Evolutionary conservation across 2,888 invertebrate genomes (phyloP), one percentile per base, ranked within the genome.

Genomic region (Entomobrya proxima): DNA sequence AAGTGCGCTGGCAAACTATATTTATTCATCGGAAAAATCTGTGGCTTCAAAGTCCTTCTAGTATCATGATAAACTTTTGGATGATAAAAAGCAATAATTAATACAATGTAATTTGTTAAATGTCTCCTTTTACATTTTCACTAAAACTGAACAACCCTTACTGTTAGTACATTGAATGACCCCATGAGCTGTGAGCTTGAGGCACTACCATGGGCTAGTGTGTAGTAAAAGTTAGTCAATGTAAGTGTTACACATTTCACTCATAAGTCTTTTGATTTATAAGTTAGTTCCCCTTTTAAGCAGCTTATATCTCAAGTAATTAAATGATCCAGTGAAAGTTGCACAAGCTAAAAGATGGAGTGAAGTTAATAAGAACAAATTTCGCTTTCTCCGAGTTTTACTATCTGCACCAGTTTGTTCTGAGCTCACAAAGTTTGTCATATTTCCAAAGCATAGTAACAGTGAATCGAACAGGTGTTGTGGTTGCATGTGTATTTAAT

Each of bases 391-490:
- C 47, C 47, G 11, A 9, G 47, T 13, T 47, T 47, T 5, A 11
- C n/a, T n/a, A n/a, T n/a, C n/a, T n/a, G n/a, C n/a, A n/a, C n/a
- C n/a, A n/a, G n/a, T n/a, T n/a, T n/a, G n/a, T n/a, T n/a, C n/a
- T n/a, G n/a, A n/a, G n/a, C n/a, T n/a, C n/a, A n/a, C n/a, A n/a
- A n/a, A n/a, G n/a, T 15, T 47, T 64, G 32, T 18, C 30, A 7
- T 0, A 64, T 35, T 18, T 18, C n/a, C n/a, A n/a, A n/a, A n/a
- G n/a, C n/a, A 9, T 64, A 35, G 21, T 44, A n/a, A n/a, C 44
- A 3, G 44, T 37, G 37, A 67, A 67, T 67, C 64, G 64, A 67
- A 67, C 64, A 67, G 64, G 64, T 67, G 64, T 37, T 67, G 64
- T 37, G n/a, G n/a, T n/a, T n/a, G n/a, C n/a, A n/a, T n/a, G 37